phyloP scores from a whole-genome alignment of 2,888 invertebrate species.

The Chelonus formosanus region DNA sequence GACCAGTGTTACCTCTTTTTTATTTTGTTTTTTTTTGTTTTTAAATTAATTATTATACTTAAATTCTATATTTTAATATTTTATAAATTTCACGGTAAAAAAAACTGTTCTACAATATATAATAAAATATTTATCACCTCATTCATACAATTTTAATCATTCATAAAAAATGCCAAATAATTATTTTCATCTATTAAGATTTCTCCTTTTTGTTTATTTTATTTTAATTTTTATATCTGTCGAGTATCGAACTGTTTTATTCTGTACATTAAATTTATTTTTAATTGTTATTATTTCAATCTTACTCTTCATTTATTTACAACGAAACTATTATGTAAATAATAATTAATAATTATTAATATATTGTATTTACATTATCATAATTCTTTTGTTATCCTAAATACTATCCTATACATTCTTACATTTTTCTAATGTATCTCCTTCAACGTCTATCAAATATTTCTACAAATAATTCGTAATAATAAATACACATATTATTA shows the following conservation, averaged over 20 bases:
- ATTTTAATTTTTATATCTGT: not conserved
- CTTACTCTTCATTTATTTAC: conserved; percentile 47
- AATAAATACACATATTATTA: conserved; percentile 1
- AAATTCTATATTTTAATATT: too few relatives aligned
- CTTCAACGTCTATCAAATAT: not conserved
- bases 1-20: conserved; percentile 10
- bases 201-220: conserved; percentile 35
- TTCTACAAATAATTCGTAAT: not conserved
- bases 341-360: conserved; percentile 41
- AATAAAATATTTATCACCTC: not conserved
- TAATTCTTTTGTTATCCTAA: conserved; percentile 11
- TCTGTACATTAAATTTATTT: conserved; percentile 25
- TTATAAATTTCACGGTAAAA: conserved; percentile 44
- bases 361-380: conserved; percentile 36
- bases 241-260: not conserved
- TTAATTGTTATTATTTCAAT: not conserved
- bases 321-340: conserved; percentile 49
- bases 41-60: not conserved
- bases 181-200: conserved; percentile 24
- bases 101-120: conserved; percentile 33
- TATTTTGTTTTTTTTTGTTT: conserved; percentile 5
- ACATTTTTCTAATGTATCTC: not conserved
- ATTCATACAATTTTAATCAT: too few relatives aligned
- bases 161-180: too few relatives aligned
- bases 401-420: conserved; percentile 44